Evolutionary conservation across 1,140 invertebrate species (phyloP).

Genomic region (Drosophila hydei): DNA sequence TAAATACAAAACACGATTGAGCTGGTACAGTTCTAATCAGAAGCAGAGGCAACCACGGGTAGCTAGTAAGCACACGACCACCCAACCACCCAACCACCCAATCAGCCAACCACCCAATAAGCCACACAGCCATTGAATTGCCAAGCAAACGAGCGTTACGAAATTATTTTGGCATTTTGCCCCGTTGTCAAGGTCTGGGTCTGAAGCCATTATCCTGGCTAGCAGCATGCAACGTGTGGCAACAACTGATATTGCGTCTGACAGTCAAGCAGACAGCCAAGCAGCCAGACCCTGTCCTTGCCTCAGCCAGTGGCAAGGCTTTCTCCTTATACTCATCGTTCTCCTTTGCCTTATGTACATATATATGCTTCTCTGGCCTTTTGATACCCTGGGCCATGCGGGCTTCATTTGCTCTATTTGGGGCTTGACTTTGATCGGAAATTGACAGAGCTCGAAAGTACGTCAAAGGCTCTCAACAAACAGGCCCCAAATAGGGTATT

Average conservation of each 20-base stretch:
- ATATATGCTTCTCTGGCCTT: not conserved
- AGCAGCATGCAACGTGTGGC: constrained; percentile 20
- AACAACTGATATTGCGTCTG: constrained; percentile 7
- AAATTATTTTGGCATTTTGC: constrained; percentile 73
- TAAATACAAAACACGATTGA: not conserved
- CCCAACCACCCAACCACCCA: not conserved
- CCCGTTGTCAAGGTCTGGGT: constrained; percentile 44
- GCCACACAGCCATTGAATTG: not conserved
- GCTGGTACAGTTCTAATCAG: constrained; percentile 14
- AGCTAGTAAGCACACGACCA: too few species aligned
- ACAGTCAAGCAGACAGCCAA: constrained; percentile 20
- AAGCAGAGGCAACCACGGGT: too few species aligned
- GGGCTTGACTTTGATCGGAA: not conserved
- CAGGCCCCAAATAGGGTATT: too few species aligned
- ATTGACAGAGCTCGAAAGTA: not conserved
- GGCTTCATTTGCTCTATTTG: too few species aligned
- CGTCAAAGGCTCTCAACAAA: too few species aligned
- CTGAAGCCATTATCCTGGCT: constrained; percentile 23
- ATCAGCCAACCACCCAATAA: not conserved
- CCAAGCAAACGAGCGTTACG: constrained; percentile 60
- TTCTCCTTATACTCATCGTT: not conserved
- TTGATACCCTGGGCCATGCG: not conserved
- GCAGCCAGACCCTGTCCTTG: not conserved
- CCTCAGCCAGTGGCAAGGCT: not conserved
- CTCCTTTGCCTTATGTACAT: not conserved